phyloP scores from a whole-genome alignment of 1,140 invertebrate genomes.

The Drosophila suzukii region DNA sequence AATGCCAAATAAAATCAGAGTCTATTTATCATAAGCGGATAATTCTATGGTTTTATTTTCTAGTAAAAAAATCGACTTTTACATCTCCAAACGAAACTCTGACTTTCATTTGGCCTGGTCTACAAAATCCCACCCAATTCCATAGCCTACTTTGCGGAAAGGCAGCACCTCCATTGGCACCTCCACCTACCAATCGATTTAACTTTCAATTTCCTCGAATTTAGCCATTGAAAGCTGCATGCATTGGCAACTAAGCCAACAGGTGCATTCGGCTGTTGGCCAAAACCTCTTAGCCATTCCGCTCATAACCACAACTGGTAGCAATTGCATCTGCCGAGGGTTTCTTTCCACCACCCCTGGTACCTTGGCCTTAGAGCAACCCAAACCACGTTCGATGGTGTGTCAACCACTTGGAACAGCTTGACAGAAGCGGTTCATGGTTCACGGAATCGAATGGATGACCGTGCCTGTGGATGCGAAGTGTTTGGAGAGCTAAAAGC shows the following conservation, averaged over 20 bases:
- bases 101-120: neutral
- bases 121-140: neutral
- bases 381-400: conserved; percentile 49
- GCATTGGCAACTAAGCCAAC: conserved; percentile 18
- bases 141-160: conserved; percentile 33
- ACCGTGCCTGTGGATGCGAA: conserved; percentile 1
- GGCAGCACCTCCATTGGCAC: neutral
- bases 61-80: too few species aligned
- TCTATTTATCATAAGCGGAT: too few species aligned
- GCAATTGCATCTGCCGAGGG: conserved; percentile 27
- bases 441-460: conserved; percentile 22
- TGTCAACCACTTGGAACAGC: conserved; percentile 53
- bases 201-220: conserved; percentile 37
- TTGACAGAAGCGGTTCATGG: conserved; percentile 33
- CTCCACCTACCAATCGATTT: conserved; percentile 19
- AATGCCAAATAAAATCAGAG: too few species aligned
- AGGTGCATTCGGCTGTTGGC: conserved; percentile 42
- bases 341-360: conserved; percentile 23
- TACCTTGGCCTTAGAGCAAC: neutral
- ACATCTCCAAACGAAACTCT: too few species aligned
- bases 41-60: too few species aligned
- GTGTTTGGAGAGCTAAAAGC: conserved; percentile 71
- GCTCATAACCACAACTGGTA: conserved; percentile 37
- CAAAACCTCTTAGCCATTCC: conserved; percentile 44
- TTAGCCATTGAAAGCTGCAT: conserved; percentile 20